These are phyloP conservation scores for Eretmocerus hayati DNA, from an alignment of 2,888 invertebrate species.

Conservation along the genomic window DNA sequence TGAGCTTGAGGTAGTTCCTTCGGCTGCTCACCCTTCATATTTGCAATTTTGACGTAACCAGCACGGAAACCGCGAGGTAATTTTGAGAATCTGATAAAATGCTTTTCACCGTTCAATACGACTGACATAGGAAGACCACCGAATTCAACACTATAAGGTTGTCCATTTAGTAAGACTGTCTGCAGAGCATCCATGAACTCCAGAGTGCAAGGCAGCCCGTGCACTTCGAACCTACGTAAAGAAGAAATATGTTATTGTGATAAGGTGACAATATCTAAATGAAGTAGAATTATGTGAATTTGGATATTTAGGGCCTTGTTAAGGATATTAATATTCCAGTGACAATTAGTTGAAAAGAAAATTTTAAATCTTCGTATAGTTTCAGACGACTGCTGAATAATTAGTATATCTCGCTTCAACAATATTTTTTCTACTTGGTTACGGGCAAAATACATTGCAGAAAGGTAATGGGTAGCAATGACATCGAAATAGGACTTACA, in stretches of 20 bases:
- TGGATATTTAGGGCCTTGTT: too few species aligned
- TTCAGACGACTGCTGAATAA: too few species aligned
- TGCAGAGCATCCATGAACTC: constrained; percentile 73
- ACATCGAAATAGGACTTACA: constrained; percentile 41
- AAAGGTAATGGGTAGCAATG: too few species aligned
- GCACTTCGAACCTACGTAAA: constrained; percentile 55
- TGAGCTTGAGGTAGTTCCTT: constrained; percentile 31
- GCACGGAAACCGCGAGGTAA: constrained; percentile 67
- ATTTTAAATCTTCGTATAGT: too few species aligned
- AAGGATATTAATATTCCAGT: too few species aligned
- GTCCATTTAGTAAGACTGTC: constrained; percentile 72
- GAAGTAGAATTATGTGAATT: background rate
- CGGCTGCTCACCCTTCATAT: constrained; percentile 62
- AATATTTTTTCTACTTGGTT: background rate
- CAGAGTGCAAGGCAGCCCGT: constrained; percentile 65
- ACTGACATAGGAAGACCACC: constrained; percentile 79
- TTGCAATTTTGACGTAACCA: constrained; percentile 62
- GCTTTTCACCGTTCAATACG: constrained; percentile 65
- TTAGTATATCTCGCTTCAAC: background rate
- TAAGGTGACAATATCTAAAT: constrained; percentile 3
- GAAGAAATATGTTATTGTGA: constrained; percentile 2
- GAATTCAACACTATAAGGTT: constrained; percentile 71
- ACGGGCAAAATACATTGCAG: constrained; percentile 5
- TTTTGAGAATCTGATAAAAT: constrained; percentile 74
- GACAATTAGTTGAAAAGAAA: too few species aligned